A percentile compares a stretch with the other conserved stretches of the same genome.
Evolutionary conservation across 1,140 invertebrate genomes (phyloP).

Genomic region (Eufriesea mexicana): DNA sequence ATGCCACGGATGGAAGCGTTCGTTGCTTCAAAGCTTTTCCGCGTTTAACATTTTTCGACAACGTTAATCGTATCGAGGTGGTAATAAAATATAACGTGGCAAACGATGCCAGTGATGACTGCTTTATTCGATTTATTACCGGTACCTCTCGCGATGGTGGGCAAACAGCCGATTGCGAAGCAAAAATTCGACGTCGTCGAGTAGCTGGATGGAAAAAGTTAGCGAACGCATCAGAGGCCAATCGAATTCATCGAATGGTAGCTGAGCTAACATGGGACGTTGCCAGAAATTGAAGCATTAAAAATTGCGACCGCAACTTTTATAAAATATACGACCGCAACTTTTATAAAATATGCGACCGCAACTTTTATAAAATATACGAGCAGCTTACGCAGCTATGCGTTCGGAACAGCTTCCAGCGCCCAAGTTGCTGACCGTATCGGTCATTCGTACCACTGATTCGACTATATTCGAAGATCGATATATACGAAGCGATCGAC

Average conservation of each 20-base stretch:
- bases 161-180: background rate
- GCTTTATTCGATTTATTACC: background rate
- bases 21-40: no score
- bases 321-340: constrained; percentile 31
- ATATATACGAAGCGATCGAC: background rate
- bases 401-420: constrained; percentile 30
- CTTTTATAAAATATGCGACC: constrained; percentile 35
- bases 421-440: background rate
- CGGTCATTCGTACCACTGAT: constrained; percentile 7
- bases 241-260: constrained; percentile 41
- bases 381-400: constrained; percentile 31
- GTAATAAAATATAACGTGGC: background rate
- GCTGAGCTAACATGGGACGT: background rate
- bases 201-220: constrained; percentile 45
- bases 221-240: constrained; percentile 9
- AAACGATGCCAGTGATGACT: no score
- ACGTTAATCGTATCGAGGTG: background rate
- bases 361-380: no score
- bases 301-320: constrained; percentile 25
- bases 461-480: background rate
- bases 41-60: background rate
- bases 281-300: constrained; percentile 52
- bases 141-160: background rate
- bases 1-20: background rate
- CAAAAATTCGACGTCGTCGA: background rate